Percentiles rank a stretch among this genome's conserved stretches.
These are phyloP conservation scores for Montipora foliosa DNA, from an alignment of 64 coral and sea anemone genomes.

Conservation along the genomic window DNA sequence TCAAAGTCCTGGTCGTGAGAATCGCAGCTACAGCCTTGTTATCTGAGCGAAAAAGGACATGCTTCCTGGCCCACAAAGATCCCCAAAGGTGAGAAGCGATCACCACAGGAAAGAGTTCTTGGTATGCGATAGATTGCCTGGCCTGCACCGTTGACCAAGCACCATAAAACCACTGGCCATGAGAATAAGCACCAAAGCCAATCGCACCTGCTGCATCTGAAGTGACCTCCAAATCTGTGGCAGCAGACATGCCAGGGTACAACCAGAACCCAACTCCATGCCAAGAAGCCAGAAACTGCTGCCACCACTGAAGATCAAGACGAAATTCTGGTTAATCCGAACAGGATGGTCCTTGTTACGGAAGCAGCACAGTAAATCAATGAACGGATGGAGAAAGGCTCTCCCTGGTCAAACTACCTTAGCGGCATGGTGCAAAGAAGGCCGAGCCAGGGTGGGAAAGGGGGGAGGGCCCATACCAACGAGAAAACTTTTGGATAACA, in stretches of 20 bases:
- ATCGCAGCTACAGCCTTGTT: slow-evolving; percentile 17
- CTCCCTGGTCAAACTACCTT: background rate
- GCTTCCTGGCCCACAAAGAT: background rate
- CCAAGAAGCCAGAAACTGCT: slow-evolving; percentile 11
- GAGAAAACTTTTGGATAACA: background rate
- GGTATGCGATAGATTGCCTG: too few species aligned
- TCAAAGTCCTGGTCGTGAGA: background rate
- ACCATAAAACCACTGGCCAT: slow-evolving; percentile 36
- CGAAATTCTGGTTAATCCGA: background rate
- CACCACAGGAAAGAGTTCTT: too few species aligned
- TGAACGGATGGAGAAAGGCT: slow-evolving; percentile 19
- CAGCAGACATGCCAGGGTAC: background rate
- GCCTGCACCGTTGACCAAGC: too few species aligned
- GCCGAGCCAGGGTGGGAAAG: too few species aligned
- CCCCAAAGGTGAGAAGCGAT: background rate
- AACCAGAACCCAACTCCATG: too few species aligned
- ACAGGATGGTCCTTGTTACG: too few species aligned
- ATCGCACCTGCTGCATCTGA: background rate
- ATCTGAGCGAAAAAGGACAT: background rate
- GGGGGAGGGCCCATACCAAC: too few species aligned
- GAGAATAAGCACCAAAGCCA: slow-evolving; percentile 54
- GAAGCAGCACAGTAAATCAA: too few species aligned
- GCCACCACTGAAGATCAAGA: slow-evolving; percentile 7
- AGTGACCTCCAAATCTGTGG: background rate
- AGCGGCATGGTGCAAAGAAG: background rate